These are phyloP conservation scores for Phyllotis vaccarum DNA, from an alignment of 2,797 vertebrate species.

Conservation along the genomic window DNA sequence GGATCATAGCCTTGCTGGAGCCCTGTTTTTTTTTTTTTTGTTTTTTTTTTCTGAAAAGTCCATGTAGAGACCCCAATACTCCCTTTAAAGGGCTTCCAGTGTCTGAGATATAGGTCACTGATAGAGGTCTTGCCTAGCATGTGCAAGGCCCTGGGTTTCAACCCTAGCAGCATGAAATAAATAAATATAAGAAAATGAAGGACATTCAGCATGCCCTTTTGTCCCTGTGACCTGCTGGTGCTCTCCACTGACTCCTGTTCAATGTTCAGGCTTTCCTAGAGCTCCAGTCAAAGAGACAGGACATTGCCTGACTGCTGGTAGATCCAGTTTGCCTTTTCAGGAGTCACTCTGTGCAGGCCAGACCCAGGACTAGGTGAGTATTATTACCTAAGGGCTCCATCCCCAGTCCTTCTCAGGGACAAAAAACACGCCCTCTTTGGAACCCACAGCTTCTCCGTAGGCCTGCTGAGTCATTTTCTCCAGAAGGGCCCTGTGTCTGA, in stretches of 20 bases:
- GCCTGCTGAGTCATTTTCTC: not conserved
- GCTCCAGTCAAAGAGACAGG: not conserved
- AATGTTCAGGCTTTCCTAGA: not conserved
- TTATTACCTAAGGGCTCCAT: not conserved
- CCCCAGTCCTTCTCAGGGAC: not conserved
- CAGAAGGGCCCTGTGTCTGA: not conserved
- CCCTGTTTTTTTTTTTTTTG: not conserved
- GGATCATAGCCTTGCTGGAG: not conserved
- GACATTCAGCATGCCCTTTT: not conserved
- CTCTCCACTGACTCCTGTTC: not conserved
- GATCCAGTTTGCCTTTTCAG: not conserved
- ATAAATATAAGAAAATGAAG: not conserved
- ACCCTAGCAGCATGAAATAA: not conserved
- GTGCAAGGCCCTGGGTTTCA: not conserved
- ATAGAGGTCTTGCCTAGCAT: not conserved
- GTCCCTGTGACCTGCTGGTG: not conserved
- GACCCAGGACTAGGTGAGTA: not conserved
- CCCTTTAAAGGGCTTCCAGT: not conserved
- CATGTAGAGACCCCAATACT: fast-evolving
- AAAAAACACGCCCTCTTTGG: not conserved
- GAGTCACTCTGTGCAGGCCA: not conserved
- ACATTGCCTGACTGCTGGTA: not conserved
- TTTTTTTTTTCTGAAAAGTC: conserved; percentile 13
- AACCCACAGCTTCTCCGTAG: not conserved
- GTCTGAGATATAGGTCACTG: not conserved